Conservation (phyloP, 2,888 invertebrate genomes). For the Ligdia adustata region DNA sequence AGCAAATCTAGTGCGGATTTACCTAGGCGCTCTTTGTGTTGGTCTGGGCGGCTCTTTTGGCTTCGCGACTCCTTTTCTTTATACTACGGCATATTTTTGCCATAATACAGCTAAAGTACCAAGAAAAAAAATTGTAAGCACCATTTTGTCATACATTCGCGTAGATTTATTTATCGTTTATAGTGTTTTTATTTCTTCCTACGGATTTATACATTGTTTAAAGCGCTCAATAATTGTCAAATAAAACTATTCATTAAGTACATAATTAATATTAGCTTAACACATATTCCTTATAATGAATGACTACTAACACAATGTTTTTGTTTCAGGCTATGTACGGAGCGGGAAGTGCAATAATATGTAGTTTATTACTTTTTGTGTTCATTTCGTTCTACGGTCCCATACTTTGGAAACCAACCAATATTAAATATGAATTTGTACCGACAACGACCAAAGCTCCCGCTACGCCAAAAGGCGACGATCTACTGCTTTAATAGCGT, state of each 20-base stretch:
- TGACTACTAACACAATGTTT: no score
- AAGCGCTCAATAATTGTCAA: no score
- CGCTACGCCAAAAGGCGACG: no score
- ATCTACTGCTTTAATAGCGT: no score
- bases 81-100: constrained; percentile 62
- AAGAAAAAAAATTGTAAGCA: constrained; percentile 51
- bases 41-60: constrained; percentile 56
- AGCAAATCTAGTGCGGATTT: constrained; percentile 19
- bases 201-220: no score
- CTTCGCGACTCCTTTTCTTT: constrained; percentile 56
- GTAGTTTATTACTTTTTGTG: constrained; percentile 37
- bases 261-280: no score
- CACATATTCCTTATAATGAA: no score
- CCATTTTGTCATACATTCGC: background rate
- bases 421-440: background rate
- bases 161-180: no score
- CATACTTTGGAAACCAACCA: constrained; percentile 24
- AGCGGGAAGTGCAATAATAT: constrained; percentile 43
- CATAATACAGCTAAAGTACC: constrained; percentile 59
- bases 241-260: no score
- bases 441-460: background rate
- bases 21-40: constrained; percentile 51
- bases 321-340: constrained; percentile 52
- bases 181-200: no score
- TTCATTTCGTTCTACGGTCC: constrained; percentile 30